Base-by-base conservation (phyloP, 2,888 invertebrate genomes). In the Atherix ibis region DNA sequence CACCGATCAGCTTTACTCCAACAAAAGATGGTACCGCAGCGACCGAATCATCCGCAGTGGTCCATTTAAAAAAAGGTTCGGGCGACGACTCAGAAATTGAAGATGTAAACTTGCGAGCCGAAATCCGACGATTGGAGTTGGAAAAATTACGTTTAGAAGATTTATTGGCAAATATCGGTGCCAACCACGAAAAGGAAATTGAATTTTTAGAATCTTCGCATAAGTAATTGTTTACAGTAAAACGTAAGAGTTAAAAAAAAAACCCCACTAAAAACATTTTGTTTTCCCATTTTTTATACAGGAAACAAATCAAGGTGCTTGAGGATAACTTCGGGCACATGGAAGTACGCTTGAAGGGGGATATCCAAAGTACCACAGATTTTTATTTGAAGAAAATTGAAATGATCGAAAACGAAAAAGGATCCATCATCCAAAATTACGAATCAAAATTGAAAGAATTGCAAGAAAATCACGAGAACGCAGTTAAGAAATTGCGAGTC, bases 81-180 rank as follows among this genome's bases (percentile, higher is more conserved):
- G 26, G 5, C 4, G 35, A 8, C 9, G 12, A 26, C 3, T 14
- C 26, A 8, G 31, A 33, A 13, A 18, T 32, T 2, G 36, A 40
- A 17, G 34, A 35, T 2, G 25, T 56, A 18, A 48, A 52, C 33
- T 38, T 52, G 13, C 53, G 54, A 34, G 47, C 52, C 1, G 56
- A 59, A 22, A 48, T 51, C 2, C 60, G 56, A 38, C 50, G 56
- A 0, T 45, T 58, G 13, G 45, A 54, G 31, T 43, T 60, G 22
- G 61, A 62, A 30, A 61, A 59, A 37, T 38, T 53, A n/a, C 48
- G 61, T 2, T 42, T 62, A 24, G 62, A 62, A 35, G 61, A 62
- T 38, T 40, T 59, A 26, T 44, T 59, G 31, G 50, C 57, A 28
- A 59, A 54, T 34, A 52, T 60, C 34, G 56, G 53, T 35, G 48